Evolutionary conservation across 2,113 vertebrate species (phyloP).

Genomic region (Eulacestoma nigropectus): DNA sequence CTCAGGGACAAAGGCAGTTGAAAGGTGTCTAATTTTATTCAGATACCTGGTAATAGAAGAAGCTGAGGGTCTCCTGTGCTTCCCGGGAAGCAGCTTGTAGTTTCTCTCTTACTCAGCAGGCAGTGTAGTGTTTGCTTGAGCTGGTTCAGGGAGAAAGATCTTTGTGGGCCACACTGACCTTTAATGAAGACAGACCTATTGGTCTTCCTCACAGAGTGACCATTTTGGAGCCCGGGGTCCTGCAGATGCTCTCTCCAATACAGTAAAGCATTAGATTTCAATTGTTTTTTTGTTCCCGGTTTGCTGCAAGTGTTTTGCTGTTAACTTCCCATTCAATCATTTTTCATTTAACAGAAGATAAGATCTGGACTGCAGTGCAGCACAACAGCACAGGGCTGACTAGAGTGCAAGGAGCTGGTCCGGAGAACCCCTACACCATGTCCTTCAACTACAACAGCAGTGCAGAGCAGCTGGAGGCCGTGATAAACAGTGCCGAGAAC

Average conservation of each 20-base stretch:
- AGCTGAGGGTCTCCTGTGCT: not conserved
- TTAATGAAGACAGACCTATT: not conserved
- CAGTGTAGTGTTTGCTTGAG: not conserved
- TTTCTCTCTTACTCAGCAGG: not conserved
- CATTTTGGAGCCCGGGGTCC: not conserved
- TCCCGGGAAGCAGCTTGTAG: not conserved
- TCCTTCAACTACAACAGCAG: slow-evolving; percentile 83
- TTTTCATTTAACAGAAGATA: slow-evolving; percentile 79
- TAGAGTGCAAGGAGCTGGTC: slow-evolving; percentile 71
- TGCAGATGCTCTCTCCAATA: not conserved
- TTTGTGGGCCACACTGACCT: not conserved
- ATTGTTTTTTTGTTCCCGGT: not conserved
- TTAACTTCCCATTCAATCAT: not conserved
- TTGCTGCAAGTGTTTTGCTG: not conserved
- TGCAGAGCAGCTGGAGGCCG: slow-evolving; percentile 79
- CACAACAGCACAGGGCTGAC: slow-evolving; percentile 85
- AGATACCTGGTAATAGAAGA: not conserved
- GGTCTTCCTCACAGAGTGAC: not conserved
- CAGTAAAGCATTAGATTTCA: not conserved
- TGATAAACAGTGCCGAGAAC: slow-evolving; percentile 83
- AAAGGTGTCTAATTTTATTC: not conserved
- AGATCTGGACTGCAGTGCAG: slow-evolving; percentile 85
- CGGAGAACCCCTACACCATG: slow-evolving; percentile 75
- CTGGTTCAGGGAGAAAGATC: not conserved
- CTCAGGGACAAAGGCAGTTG: not conserved